Percentiles rank a stretch among this genome's conserved stretches.
These are phyloP conservation scores for Salminus brasiliensis DNA, from an alignment of 2,113 vertebrate genomes.

Conservation along the genomic window DNA sequence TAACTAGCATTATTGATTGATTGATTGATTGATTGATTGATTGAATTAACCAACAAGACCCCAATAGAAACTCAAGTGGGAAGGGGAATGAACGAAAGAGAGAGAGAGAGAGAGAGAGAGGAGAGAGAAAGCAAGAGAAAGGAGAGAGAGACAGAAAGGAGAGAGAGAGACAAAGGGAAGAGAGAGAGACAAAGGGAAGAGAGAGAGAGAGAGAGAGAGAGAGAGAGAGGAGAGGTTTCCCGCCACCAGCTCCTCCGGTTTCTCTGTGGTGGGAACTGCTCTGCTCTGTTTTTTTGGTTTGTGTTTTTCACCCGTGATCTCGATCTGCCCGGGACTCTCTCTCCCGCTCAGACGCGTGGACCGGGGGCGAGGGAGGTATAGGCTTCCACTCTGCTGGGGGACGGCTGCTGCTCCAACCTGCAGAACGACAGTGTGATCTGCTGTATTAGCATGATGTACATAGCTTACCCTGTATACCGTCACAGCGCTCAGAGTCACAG, in stretches of 20 bases:
- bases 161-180: too few species aligned
- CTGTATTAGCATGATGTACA: too few species aligned
- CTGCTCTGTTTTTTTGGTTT: neutral
- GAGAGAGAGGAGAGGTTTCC: neutral
- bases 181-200: neutral
- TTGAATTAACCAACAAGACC: neutral
- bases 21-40: too few species aligned
- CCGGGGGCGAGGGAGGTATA: neutral
- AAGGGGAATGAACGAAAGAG: neutral
- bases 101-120: neutral
- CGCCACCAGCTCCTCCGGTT: slow-evolving; percentile 35
- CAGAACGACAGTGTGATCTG: neutral
- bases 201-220: neutral
- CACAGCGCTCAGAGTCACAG: too few species aligned
- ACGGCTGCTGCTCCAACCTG: neutral
- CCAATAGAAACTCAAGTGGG: too few species aligned
- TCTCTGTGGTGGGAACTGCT: neutral
- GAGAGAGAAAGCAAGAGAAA: too few species aligned
- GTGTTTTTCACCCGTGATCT: neutral
- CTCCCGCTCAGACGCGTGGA: neutral
- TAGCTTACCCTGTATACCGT: too few species aligned
- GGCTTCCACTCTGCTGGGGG: neutral
- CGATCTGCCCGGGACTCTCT: neutral
- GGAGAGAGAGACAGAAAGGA: neutral
- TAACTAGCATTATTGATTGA: too few species aligned